Conservation (phyloP, 2,888 invertebrate species). For the Kryphioiulus occultus region DNA sequence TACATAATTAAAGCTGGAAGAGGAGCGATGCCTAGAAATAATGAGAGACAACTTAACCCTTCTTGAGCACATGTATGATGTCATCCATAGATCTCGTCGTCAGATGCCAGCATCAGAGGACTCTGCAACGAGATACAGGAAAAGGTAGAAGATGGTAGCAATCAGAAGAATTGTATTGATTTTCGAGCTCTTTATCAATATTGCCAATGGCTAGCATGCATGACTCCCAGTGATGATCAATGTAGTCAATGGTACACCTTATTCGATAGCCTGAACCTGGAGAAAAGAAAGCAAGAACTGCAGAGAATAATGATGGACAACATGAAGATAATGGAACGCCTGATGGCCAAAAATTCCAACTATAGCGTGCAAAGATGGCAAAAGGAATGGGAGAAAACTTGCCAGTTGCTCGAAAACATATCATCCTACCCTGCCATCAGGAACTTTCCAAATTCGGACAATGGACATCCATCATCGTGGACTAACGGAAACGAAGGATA, state of each 20-base stretch:
- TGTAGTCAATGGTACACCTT: neutral
- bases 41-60: slow-evolving; percentile 50
- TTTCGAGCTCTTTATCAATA: neutral
- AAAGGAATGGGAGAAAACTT: slow-evolving; percentile 46
- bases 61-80: slow-evolving; percentile 44
- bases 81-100: slow-evolving; percentile 20
- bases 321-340: slow-evolving; percentile 33
- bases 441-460: neutral
- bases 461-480: neutral
- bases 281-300: slow-evolving; percentile 46
- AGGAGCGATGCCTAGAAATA: slow-evolving; percentile 46
- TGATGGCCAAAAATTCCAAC: slow-evolving; percentile 29
- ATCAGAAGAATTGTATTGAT: neutral
- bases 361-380: slow-evolving; percentile 46
- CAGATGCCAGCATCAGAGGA: slow-evolving; percentile 6
- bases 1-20: slow-evolving; percentile 37
- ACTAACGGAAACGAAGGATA: neutral
- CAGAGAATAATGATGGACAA: slow-evolving; percentile 41
- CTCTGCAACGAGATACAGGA: neutral
- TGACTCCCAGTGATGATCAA: neutral
- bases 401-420: slow-evolving; percentile 17
- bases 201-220: neutral
- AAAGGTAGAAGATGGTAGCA: neutral
- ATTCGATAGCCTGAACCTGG: slow-evolving; percentile 14
- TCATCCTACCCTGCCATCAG: neutral